Evolutionary conservation across 1,140 invertebrate genomes (phyloP).

Genomic region (Drosophila eugracilis): DNA sequence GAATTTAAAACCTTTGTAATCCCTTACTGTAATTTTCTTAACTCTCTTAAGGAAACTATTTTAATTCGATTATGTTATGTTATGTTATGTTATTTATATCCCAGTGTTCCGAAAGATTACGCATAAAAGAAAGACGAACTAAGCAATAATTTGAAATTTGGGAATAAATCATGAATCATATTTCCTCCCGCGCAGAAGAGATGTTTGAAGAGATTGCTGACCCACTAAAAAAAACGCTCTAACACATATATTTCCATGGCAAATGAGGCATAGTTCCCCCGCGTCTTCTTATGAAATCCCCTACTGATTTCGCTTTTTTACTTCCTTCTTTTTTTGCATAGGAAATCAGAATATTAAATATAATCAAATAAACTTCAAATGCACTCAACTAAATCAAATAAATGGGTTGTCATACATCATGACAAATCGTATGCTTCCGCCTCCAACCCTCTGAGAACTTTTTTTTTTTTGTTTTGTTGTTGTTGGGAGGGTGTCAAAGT

Average conservation of each 20-base stretch:
- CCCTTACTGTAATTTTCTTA: constrained; percentile 1
- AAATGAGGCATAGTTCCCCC: constrained; percentile 43
- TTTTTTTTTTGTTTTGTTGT: neutral
- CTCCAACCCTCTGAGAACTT: constrained; percentile 15
- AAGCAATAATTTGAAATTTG: constrained; percentile 45
- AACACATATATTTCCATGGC: constrained; percentile 41
- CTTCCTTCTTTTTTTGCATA: constrained; percentile 19
- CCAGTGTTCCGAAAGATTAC: constrained; percentile 7
- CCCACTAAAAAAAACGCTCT: constrained; percentile 40
- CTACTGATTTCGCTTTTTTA: neutral
- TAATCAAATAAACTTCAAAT: constrained; percentile 56
- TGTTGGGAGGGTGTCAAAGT: constrained; percentile 49
- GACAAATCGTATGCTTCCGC: constrained; percentile 60
- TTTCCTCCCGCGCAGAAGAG: constrained; percentile 9
- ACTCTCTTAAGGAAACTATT: neutral
- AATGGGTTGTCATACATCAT: constrained; percentile 58
- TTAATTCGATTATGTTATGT: neutral
- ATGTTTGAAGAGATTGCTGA: constrained; percentile 32
- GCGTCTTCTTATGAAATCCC: neutral
- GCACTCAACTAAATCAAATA: constrained; percentile 60
- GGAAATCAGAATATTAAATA: constrained; percentile 44
- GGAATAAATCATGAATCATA: constrained; percentile 60
- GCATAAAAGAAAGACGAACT: neutral
- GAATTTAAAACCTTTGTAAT: constrained; percentile 11
- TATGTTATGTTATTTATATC: constrained; percentile 3